Conservation (phyloP, 2,888 invertebrate genomes). For the Drosophila mayaguana region DNA sequence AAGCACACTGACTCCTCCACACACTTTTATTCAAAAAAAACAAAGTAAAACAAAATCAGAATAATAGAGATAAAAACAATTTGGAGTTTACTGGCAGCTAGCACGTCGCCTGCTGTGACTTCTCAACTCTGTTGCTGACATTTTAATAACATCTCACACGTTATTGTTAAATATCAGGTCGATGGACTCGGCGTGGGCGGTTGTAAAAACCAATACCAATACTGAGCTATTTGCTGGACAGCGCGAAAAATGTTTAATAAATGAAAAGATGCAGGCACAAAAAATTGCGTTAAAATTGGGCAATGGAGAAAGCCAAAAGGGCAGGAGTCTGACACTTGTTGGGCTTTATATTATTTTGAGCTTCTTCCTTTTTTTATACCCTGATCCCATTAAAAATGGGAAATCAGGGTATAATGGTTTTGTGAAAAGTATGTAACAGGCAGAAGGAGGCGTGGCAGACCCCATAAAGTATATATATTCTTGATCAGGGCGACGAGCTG, state of each 20-base stretch:
- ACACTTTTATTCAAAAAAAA: neutral
- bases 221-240: slow-evolving; percentile 19
- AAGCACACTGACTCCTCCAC: neutral
- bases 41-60: neutral
- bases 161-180: slow-evolving; percentile 41
- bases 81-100: slow-evolving; percentile 16
- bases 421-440: too few species aligned
- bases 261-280: slow-evolving; percentile 20
- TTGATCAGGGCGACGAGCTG: too few species aligned
- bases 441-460: too few species aligned
- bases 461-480: too few species aligned
- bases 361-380: neutral
- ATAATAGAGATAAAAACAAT: slow-evolving; percentile 23
- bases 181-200: slow-evolving; percentile 4
- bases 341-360: slow-evolving; percentile 3
- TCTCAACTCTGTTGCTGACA: slow-evolving; percentile 36
- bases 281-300: slow-evolving; percentile 20
- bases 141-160: slow-evolving; percentile 39
- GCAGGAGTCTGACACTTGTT: slow-evolving; percentile 25
- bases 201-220: slow-evolving; percentile 13
- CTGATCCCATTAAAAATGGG: too few species aligned
- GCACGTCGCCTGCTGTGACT: slow-evolving; percentile 20
- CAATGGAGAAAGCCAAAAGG: slow-evolving; percentile 25
- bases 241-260: slow-evolving; percentile 35
- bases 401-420: too few species aligned